These are phyloP conservation scores for Bombus sylvicola DNA, from an alignment of 1,140 invertebrate genomes.

Conservation along the genomic window DNA sequence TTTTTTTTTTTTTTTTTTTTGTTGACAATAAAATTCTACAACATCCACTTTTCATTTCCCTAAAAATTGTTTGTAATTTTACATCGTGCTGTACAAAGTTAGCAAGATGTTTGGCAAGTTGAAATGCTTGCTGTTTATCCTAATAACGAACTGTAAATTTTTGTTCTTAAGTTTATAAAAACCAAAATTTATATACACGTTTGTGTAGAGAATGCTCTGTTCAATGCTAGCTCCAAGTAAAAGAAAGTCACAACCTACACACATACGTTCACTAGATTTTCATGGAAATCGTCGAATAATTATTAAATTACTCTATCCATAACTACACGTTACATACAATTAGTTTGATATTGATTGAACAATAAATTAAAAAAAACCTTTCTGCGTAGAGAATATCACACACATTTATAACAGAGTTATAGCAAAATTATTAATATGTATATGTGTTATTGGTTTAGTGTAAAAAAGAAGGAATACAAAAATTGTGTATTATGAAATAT, in stretches of 20 bases:
- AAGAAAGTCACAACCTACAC: constrained; percentile 80
- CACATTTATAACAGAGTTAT: constrained; percentile 52
- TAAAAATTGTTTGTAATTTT: constrained; percentile 28
- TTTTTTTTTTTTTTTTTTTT: constrained; percentile 21
- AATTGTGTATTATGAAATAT: constrained; percentile 27
- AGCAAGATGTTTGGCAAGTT: constrained; percentile 52
- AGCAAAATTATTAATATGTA: constrained; percentile 42
- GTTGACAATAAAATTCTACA: constrained; percentile 44
- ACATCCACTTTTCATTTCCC: constrained; percentile 16
- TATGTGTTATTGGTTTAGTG: constrained; percentile 14
- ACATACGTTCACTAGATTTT: constrained; percentile 70
- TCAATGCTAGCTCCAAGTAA: constrained; percentile 71
- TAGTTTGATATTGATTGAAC: constrained; percentile 61
- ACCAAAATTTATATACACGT: constrained; percentile 69
- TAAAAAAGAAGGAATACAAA: constrained; percentile 27
- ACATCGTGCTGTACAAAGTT: constrained; percentile 16
- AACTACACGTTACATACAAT: constrained; percentile 69
- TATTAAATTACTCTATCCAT: constrained; percentile 65
- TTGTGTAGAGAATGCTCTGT: constrained; percentile 72
- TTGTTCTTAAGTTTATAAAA: constrained; percentile 57
- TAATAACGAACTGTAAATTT: constrained; percentile 53
- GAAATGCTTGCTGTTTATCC: constrained; percentile 56
- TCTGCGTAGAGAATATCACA: constrained; percentile 39
- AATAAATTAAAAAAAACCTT: constrained; percentile 64
- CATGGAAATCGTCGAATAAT: constrained; percentile 64